Evolutionary conservation across 2,797 vertebrate species (phyloP).

Genomic region (Rhinatrema bivittatum): DNA sequence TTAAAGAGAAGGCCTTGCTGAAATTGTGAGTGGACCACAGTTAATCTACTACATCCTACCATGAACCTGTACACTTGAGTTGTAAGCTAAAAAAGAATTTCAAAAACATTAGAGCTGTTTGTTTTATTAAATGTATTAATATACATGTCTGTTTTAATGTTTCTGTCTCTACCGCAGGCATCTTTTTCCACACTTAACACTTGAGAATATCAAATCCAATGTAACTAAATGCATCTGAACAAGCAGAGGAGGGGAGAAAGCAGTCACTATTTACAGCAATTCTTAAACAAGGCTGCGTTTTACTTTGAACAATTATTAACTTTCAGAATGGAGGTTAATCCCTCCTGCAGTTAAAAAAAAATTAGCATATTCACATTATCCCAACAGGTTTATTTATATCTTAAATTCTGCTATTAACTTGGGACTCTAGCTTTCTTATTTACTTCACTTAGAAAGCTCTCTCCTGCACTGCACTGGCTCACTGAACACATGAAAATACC

Average conservation of each 20-base stretch:
- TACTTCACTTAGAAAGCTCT: no score
- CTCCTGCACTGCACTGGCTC: no score
- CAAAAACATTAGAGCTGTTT: constrained; percentile 41
- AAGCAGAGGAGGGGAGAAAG: constrained; percentile 11
- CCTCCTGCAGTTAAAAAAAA: constrained; percentile 4
- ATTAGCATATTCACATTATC: constrained; percentile 13
- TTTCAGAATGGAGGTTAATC: neutral
- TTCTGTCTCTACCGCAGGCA: constrained; percentile 25
- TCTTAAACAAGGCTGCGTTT: constrained; percentile 24
- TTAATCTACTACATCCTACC: no score
- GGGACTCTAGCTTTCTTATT: no score
- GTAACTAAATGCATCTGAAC: constrained; percentile 31
- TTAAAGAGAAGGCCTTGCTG: no score
- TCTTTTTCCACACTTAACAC: constrained; percentile 34
- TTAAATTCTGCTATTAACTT: no score
- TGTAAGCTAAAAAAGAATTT: constrained; percentile 36
- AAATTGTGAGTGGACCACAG: no score
- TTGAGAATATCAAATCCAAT: constrained; percentile 33
- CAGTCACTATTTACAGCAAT: constrained; percentile 41
- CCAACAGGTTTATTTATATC: neutral
- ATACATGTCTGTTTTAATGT: constrained; percentile 33
- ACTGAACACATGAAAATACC: no score
- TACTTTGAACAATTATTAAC: constrained; percentile 8
- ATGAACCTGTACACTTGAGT: neutral
- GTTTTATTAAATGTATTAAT: constrained; percentile 50